A percentile compares a stretch with the other conserved stretches of the same genome.
Evolutionary conservation across 1,140 invertebrate species (phyloP).

Genomic region (Heterodera schachtii): DNA sequence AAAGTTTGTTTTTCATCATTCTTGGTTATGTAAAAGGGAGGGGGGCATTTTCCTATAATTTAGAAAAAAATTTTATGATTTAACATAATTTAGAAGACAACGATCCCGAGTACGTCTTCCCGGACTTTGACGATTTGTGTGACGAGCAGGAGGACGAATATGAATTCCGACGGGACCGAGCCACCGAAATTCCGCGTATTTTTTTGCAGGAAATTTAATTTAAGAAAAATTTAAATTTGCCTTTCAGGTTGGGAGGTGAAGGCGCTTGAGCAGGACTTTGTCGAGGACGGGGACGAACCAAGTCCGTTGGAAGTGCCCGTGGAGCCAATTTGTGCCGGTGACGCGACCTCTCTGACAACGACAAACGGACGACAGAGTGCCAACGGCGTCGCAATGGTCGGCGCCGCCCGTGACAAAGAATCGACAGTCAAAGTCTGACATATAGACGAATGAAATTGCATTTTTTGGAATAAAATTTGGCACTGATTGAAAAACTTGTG

Average conservation of each 20-base stretch:
- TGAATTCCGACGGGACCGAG: constrained; percentile 41
- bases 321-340: constrained; percentile 14
- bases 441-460: too few species aligned
- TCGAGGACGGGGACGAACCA: constrained; percentile 19
- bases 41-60: too few species aligned
- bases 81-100: constrained; percentile 29
- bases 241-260: constrained; percentile 39
- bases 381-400: constrained; percentile 1
- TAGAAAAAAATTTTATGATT: too few species aligned
- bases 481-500: too few species aligned
- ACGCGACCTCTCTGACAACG: not conserved
- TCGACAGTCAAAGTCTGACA: not conserved
- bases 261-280: constrained; percentile 32
- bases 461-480: too few species aligned
- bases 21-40: too few species aligned
- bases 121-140: constrained; percentile 15
- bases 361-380: not conserved
- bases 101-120: constrained; percentile 39
- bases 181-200: constrained; percentile 44
- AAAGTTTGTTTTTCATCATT: too few species aligned
- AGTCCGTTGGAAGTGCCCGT: not conserved
- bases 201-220: too few species aligned
- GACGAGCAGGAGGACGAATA: constrained; percentile 37
- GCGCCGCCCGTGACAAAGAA: not conserved
- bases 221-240: too few species aligned